Percentiles rank a stretch among this genome's conserved stretches.
Conservation (phyloP, 2,888 invertebrate species). For the Tenodera sinensis region DNA sequence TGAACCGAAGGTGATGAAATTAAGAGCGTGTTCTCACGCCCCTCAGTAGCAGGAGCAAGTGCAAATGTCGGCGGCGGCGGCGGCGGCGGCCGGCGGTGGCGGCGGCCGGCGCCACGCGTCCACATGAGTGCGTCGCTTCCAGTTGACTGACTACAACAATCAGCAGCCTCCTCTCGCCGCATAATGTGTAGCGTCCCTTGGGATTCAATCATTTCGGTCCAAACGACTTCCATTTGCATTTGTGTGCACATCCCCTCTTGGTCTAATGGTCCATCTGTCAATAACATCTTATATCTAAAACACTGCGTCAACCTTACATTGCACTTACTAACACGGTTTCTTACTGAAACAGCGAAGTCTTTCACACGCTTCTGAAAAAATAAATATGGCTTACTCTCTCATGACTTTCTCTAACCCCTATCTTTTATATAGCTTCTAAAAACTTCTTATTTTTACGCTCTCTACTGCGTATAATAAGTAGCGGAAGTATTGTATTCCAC, state of each 20-base stretch:
- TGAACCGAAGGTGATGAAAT: background rate
- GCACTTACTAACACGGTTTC: too few relatives aligned
- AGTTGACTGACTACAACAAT: background rate
- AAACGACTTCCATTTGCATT: background rate
- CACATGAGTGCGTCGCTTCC: background rate
- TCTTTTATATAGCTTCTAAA: too few relatives aligned
- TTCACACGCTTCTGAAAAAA: too few relatives aligned
- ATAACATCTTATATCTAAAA: too few relatives aligned
- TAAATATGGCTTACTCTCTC: too few relatives aligned
- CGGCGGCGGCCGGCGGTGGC: background rate
- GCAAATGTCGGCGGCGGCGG: background rate
- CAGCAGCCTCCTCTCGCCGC: background rate
- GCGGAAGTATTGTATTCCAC: too few relatives aligned
- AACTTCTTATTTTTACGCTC: too few relatives aligned
- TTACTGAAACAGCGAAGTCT: too few relatives aligned
- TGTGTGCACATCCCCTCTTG: background rate
- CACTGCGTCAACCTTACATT: too few relatives aligned
- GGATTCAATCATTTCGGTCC: background rate
- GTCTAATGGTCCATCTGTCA: background rate
- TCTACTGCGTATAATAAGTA: too few relatives aligned
- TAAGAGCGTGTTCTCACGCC: background rate
- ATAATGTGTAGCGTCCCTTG: background rate
- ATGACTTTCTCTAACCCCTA: too few relatives aligned
- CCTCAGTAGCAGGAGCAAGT: background rate
- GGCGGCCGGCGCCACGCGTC: slow-evolving; percentile 1